phyloP scores from a whole-genome alignment of 2,888 invertebrate species.

The Polyploca ridens region DNA sequence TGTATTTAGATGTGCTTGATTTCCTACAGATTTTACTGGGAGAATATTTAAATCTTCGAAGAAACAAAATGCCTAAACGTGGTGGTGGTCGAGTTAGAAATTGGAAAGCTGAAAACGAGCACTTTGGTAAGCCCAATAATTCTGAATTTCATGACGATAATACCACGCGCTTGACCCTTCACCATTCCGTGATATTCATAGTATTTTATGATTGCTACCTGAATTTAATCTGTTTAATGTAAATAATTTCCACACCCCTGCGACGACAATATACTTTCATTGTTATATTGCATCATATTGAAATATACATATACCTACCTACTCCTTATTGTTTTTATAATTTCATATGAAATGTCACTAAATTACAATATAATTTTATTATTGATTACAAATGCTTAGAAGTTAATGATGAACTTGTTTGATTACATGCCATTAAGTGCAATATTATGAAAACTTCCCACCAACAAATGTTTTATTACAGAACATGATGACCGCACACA shows the following conservation, averaged over 20 bases:
- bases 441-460: constrained; percentile 1
- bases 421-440: not conserved
- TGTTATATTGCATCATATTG: too few relatives aligned
- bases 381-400: too few relatives aligned
- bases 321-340: too few relatives aligned
- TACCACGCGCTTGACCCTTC: not conserved
- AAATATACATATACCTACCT: too few relatives aligned
- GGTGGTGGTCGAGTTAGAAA: constrained; percentile 69
- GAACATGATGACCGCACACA: constrained; percentile 80
- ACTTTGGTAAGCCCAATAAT: constrained; percentile 64
- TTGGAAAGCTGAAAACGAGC: constrained; percentile 67
- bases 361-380: too few relatives aligned
- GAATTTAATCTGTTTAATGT: too few relatives aligned
- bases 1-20: not conserved
- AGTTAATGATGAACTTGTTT: too few relatives aligned
- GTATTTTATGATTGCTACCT: too few relatives aligned
- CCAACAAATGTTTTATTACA: constrained; percentile 39
- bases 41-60: not conserved
- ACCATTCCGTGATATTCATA: not conserved
- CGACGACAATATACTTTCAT: too few relatives aligned
- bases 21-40: not conserved
- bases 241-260: too few relatives aligned
- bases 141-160: not conserved
- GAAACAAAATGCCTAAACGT: constrained; percentile 74
- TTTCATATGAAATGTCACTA: too few relatives aligned